phyloP scores from a whole-genome alignment of 1,140 invertebrate genomes.

The Belonocnema kinseyi region DNA sequence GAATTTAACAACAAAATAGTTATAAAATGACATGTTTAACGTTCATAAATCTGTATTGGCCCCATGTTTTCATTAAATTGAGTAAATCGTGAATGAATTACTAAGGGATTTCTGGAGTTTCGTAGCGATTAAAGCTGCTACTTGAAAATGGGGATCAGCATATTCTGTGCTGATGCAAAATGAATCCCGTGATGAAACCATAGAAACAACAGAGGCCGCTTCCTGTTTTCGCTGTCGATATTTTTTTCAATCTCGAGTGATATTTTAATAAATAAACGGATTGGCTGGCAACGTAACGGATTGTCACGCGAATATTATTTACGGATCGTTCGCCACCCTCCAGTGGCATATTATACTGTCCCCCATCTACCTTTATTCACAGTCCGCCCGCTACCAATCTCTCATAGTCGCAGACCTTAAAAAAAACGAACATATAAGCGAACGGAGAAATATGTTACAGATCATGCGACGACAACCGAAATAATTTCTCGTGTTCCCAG shows the following conservation, averaged over 20 bases:
- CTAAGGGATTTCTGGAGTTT: neutral
- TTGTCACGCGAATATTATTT: conserved; percentile 39
- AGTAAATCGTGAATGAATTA: neutral
- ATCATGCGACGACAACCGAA: neutral
- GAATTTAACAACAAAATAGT: neutral
- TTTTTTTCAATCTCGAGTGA: conserved; percentile 35
- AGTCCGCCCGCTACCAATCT: neutral
- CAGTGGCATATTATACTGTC: neutral
- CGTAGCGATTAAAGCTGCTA: conserved; percentile 17
- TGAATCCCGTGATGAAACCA: conserved; percentile 32
- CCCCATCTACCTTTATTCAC: conserved; percentile 13
- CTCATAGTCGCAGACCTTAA: conserved; percentile 30
- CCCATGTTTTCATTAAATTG: neutral
- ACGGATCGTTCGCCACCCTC: conserved; percentile 33
- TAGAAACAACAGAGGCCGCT: conserved; percentile 25
- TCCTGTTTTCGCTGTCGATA: conserved; percentile 40
- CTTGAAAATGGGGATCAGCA: neutral
- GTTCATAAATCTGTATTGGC: neutral
- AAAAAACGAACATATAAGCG: neutral
- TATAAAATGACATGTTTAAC: neutral
- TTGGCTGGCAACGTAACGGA: conserved; percentile 34
- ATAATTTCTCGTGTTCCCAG: conserved; percentile 23
- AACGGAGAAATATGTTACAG: conserved; percentile 38
- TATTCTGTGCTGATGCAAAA: conserved; percentile 7
- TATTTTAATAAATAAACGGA: conserved; percentile 32